Evolutionary conservation across 2,888 invertebrate genomes (phyloP).

Genomic region (Athalia cordata): DNA sequence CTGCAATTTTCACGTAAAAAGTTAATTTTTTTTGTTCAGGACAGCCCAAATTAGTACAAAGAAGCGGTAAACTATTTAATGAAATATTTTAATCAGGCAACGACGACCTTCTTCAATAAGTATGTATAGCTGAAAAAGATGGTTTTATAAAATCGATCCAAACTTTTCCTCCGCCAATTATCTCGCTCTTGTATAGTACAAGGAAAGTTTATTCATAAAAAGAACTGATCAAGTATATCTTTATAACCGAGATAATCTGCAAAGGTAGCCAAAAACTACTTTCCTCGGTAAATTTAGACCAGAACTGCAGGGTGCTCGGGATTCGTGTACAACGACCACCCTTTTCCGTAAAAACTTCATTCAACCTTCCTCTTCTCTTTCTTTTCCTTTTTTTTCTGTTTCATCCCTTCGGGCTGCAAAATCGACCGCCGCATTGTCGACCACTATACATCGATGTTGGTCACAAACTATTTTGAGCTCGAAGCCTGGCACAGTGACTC

Average conservation of each 20-base stretch:
- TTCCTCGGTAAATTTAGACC: not conserved
- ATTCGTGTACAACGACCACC: not conserved
- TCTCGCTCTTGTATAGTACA: not conserved
- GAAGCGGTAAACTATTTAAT: too few relatives aligned
- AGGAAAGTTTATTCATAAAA: conserved; percentile 33
- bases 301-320: not conserved
- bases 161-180: conserved; percentile 3
- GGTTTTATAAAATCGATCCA: not conserved
- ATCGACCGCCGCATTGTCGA: not conserved
- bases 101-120: not conserved
- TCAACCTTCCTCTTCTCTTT: not conserved
- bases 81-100: conserved; percentile 6
- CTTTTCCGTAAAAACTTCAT: not conserved
- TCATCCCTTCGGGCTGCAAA: not conserved
- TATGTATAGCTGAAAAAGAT: not conserved
- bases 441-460: too few relatives aligned
- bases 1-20: too few relatives aligned
- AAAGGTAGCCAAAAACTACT: conserved; percentile 11
- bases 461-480: not conserved
- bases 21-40: too few relatives aligned
- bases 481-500: conserved; percentile 32
- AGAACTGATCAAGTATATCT: conserved; percentile 5
- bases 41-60: too few relatives aligned
- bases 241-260: conserved; percentile 15
- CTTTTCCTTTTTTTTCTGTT: too few relatives aligned